Evolutionary conservation across 2,113 vertebrate genomes (phyloP).

Genomic region (Actenoides lindsayi): DNA sequence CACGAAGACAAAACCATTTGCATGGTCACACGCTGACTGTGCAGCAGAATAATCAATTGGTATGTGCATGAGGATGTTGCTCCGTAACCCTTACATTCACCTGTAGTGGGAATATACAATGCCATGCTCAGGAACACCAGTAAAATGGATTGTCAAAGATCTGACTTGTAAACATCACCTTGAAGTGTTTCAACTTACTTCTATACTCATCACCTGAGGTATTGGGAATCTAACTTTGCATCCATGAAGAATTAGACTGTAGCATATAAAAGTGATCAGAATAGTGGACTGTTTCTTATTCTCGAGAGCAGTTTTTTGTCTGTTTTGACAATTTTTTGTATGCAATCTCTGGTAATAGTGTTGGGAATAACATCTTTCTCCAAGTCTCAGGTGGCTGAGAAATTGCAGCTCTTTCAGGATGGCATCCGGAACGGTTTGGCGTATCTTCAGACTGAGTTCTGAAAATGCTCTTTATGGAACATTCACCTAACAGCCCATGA

Average conservation of each 20-base stretch:
- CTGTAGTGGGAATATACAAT: not conserved
- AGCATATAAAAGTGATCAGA: not conserved
- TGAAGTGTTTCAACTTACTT: not conserved
- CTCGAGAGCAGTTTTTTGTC: not conserved
- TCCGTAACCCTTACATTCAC: not conserved
- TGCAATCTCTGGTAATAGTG: not conserved
- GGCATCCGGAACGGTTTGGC: not conserved
- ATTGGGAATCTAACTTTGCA: not conserved
- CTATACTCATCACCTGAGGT: not conserved
- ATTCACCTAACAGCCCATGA: not conserved
- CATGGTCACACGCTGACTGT: not conserved
- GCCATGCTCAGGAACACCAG: not conserved
- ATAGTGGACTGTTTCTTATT: not conserved
- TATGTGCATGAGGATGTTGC: not conserved
- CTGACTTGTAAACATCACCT: not conserved
- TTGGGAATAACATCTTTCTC: not conserved
- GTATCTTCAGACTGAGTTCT: not conserved
- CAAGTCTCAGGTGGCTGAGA: not conserved
- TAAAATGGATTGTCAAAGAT: not conserved
- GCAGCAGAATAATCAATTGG: not conserved
- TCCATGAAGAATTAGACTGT: not conserved
- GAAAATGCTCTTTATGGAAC: not conserved
- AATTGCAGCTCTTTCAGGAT: not conserved
- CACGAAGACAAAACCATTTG: not conserved
- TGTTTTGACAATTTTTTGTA: not conserved